A percentile compares a stretch with the other conserved stretches of the same genome.
These are phyloP conservation scores for Ylistrum balloti DNA, from an alignment of 1,140 invertebrate species.

Conservation along the genomic window DNA sequence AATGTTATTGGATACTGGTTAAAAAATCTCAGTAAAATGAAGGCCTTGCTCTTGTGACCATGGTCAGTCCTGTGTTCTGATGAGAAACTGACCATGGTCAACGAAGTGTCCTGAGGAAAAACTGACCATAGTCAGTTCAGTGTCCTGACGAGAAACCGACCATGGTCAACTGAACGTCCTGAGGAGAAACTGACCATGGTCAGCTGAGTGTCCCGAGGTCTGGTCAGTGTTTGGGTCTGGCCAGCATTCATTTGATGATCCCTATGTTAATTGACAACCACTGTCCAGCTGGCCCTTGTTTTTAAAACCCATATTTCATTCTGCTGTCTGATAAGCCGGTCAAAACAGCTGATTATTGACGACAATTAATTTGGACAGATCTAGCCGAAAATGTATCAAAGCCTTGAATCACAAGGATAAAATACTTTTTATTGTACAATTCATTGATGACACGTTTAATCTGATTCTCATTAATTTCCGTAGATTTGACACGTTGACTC, in stretches of 20 bases:
- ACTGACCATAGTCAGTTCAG: too few relatives aligned
- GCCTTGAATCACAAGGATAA: background rate
- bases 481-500: background rate
- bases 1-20: too few relatives aligned
- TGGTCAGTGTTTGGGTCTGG: background rate
- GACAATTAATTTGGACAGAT: slow-evolving; percentile 21
- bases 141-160: too few relatives aligned
- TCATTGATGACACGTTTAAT: slow-evolving; percentile 32
- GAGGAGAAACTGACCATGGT: background rate
- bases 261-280: background rate
- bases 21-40: too few relatives aligned
- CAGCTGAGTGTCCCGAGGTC: background rate
- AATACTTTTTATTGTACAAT: background rate
- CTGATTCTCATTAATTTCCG: slow-evolving; percentile 31
- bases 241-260: background rate
- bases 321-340: background rate
- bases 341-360: slow-evolving; percentile 6
- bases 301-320: slow-evolving; percentile 10
- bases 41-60: too few relatives aligned
- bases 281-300: background rate
- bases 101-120: too few relatives aligned
- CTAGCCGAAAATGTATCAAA: slow-evolving; percentile 1
- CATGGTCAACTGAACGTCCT: too few relatives aligned
- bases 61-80: too few relatives aligned
- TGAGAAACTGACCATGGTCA: too few relatives aligned